A percentile compares a stretch with the other conserved stretches of the same genome.
Conservation (phyloP, 2,888 invertebrate species). For the Branchipolynoe longqiensis region DNA sequence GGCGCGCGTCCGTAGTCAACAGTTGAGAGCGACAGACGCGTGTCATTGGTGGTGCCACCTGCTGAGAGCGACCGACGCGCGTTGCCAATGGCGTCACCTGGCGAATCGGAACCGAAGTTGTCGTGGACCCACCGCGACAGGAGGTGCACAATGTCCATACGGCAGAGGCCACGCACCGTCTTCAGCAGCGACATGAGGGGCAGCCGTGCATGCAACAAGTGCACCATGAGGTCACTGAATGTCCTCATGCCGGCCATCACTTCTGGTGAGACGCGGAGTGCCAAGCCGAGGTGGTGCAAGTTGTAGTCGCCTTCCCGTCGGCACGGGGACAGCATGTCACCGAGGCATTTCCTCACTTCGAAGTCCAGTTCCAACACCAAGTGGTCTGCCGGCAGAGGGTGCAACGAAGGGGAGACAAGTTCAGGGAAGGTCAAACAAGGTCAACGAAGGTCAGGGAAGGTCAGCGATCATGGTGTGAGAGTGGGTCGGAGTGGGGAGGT, state of each 20-base stretch:
- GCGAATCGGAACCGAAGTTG: neutral
- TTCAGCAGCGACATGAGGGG: neutral
- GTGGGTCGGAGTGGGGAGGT: too few species aligned
- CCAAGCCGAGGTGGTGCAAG: conserved; percentile 25
- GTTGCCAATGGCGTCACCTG: neutral
- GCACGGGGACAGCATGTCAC: neutral
- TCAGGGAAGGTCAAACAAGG: too few species aligned
- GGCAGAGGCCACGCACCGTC: neutral
- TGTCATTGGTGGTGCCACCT: too few species aligned
- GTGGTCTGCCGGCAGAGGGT: too few species aligned
- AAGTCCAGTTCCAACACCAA: conserved; percentile 37
- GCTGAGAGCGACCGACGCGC: too few species aligned
- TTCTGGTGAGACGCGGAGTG: conserved; percentile 29
- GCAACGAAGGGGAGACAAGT: too few species aligned
- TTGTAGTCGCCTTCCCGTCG: conserved; percentile 14
- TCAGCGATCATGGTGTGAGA: too few species aligned
- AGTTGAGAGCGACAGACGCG: too few species aligned
- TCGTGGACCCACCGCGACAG: conserved; percentile 7
- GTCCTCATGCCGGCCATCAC: neutral
- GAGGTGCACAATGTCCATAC: neutral
- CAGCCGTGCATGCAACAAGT: neutral
- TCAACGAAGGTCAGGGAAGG: too few species aligned
- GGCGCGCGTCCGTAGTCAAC: too few species aligned
- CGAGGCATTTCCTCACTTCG: conserved; percentile 10
- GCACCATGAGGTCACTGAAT: conserved; percentile 17